A percentile compares a stretch with the other conserved stretches of the same genome.
Conservation (phyloP, 2,113 vertebrate genomes). For the Edolisoma coerulescens region DNA sequence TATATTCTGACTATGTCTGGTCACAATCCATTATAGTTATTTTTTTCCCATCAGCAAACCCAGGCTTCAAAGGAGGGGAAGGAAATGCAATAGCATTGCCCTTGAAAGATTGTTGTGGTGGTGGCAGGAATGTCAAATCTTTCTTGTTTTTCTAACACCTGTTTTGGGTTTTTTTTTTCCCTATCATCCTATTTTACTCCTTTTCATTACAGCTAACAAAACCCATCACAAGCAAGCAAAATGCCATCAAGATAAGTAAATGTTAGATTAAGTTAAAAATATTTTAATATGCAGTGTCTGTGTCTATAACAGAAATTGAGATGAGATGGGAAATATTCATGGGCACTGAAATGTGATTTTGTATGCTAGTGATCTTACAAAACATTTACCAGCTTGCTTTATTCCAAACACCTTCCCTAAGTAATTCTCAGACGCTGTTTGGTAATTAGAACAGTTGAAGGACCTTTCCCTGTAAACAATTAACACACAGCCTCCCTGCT, state of each 20-base stretch:
- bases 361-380: background rate
- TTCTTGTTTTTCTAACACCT: background rate
- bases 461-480: background rate
- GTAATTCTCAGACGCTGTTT: background rate
- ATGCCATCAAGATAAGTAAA: background rate
- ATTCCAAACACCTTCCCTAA: background rate
- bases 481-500: background rate
- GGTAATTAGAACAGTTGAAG: background rate
- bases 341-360: background rate
- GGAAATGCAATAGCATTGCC: background rate
- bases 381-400: background rate
- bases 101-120: background rate
- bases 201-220: background rate
- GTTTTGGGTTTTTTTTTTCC: rapidly evolving
- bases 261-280: background rate
- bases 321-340: background rate
- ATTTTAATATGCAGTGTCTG: background rate
- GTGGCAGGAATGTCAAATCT: background rate
- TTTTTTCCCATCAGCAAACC: background rate
- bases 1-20: background rate
- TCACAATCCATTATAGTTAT: background rate
- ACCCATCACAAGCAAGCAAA: background rate
- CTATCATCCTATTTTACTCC: background rate
- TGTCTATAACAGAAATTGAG: background rate
- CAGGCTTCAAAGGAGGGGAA: background rate